Percentiles rank a stretch among this genome's conserved stretches.
phyloP scores from a whole-genome alignment of 2,888 invertebrate species.

The Uloborus plumipes region DNA sequence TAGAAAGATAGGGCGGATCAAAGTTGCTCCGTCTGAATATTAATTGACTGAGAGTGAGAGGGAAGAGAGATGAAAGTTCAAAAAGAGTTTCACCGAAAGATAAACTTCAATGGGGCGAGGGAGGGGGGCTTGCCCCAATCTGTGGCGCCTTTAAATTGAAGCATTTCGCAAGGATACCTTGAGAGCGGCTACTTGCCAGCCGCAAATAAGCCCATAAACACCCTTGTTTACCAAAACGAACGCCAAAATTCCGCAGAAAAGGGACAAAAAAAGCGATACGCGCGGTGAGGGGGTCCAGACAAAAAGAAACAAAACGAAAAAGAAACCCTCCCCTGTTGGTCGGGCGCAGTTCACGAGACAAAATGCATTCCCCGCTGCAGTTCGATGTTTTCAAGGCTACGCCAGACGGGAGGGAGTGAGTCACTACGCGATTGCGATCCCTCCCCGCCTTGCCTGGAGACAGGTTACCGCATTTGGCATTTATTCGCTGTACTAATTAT shows the following conservation, averaged over 20 bases:
- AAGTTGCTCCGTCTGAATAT: too few species aligned
- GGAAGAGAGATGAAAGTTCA: too few species aligned
- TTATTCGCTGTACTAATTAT: too few species aligned
- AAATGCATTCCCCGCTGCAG: slow-evolving; percentile 48
- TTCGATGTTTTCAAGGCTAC: slow-evolving; percentile 63
- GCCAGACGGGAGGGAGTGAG: slow-evolving; percentile 51
- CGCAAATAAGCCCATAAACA: slow-evolving; percentile 32
- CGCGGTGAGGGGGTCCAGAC: not conserved
- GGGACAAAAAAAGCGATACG: slow-evolving; percentile 2
- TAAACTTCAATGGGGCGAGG: too few species aligned
- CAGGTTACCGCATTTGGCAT: slow-evolving; percentile 52
- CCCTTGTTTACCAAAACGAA: slow-evolving; percentile 43
- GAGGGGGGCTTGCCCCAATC: too few species aligned
- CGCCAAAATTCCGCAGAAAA: slow-evolving; percentile 4
- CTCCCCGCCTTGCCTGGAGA: slow-evolving; percentile 13
- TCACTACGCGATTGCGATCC: slow-evolving; percentile 35
- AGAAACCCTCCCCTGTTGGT: slow-evolving; percentile 9
- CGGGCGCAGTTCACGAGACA: slow-evolving; percentile 21
- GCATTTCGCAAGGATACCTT: too few species aligned
- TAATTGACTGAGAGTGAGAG: too few species aligned
- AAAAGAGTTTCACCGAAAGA: too few species aligned
- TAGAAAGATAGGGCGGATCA: too few species aligned
- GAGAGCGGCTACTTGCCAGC: not conserved
- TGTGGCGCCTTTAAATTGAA: too few species aligned
- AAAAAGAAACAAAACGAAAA: slow-evolving; percentile 23